Percentiles rank a stretch among this genome's conserved stretches.
These are phyloP conservation scores for Pristis pectinata DNA, from an alignment of 2,797 vertebrate species.

Conservation along the genomic window DNA sequence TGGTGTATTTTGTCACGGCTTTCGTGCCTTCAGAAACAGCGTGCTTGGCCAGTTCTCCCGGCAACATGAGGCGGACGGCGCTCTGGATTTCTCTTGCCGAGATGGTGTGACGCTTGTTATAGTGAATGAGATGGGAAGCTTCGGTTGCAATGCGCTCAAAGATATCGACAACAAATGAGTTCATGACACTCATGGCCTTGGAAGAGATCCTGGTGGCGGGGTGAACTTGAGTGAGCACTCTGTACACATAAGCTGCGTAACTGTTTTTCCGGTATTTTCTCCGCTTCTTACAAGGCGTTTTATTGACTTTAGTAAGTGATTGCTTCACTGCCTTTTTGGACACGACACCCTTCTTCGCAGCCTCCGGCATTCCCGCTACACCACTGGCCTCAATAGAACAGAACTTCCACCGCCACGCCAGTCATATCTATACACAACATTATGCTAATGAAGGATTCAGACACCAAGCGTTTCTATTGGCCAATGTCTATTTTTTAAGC, in stretches of 20 bases:
- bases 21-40: slow-evolving; percentile 34
- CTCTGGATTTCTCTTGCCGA: neutral
- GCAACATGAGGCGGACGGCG: slow-evolving; percentile 10
- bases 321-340: neutral
- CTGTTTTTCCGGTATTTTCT: neutral
- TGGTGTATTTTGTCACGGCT: slow-evolving; percentile 38
- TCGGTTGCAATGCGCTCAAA: neutral
- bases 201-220: neutral
- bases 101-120: neutral
- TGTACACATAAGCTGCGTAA: neutral
- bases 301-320: neutral
- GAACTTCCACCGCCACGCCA: too few relatives aligned
- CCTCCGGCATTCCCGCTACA: neutral
- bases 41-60: slow-evolving; percentile 37
- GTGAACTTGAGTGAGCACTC: neutral
- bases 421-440: neutral
- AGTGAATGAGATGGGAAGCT: neutral
- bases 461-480: neutral
- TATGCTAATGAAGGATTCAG: neutral
- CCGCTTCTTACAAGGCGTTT: neutral
- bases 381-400: neutral
- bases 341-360: neutral
- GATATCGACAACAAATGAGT: neutral
- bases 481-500: accelerated
- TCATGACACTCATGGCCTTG: neutral